Evolutionary conservation across 2,888 invertebrate species (phyloP).

Genomic region (Galerucella nymphaeae): DNA sequence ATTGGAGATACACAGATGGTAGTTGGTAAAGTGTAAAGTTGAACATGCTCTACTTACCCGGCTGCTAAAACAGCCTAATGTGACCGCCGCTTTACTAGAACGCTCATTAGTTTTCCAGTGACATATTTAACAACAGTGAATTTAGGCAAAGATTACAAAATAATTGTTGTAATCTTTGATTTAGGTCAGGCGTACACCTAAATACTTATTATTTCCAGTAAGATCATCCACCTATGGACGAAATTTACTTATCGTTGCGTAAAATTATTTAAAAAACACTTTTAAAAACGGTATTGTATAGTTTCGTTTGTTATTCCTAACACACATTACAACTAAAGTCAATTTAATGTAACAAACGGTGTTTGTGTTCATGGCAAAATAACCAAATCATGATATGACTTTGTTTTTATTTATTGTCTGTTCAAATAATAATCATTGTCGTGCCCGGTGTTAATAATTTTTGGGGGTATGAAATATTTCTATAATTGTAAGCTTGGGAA

Average conservation of each 20-base stretch:
- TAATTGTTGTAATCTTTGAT: neutral
- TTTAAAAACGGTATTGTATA: conserved; percentile 26
- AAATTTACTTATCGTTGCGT: conserved; percentile 23
- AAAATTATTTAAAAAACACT: conserved; percentile 21
- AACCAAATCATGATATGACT: conserved; percentile 5
- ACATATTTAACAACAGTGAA: neutral
- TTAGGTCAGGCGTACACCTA: neutral
- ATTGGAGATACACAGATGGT: too few species aligned
- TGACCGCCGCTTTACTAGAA: too few species aligned
- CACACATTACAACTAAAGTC: conserved; percentile 7
- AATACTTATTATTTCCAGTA: conserved; percentile 25
- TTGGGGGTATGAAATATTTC: neutral
- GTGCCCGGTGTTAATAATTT: neutral
- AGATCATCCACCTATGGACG: conserved; percentile 2
- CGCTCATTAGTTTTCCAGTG: too few species aligned
- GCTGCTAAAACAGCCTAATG: too few species aligned
- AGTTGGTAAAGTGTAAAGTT: too few species aligned
- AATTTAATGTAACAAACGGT: neutral
- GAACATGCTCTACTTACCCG: too few species aligned
- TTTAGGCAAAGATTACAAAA: too few species aligned
- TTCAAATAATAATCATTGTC: neutral
- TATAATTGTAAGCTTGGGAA: too few species aligned
- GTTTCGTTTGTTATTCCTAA: conserved; percentile 16
- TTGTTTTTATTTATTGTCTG: conserved; percentile 5
- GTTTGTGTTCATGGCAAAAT: neutral